Base-by-base conservation (phyloP, 2,113 vertebrate species). In the Hippocampus abdominalis region DNA sequence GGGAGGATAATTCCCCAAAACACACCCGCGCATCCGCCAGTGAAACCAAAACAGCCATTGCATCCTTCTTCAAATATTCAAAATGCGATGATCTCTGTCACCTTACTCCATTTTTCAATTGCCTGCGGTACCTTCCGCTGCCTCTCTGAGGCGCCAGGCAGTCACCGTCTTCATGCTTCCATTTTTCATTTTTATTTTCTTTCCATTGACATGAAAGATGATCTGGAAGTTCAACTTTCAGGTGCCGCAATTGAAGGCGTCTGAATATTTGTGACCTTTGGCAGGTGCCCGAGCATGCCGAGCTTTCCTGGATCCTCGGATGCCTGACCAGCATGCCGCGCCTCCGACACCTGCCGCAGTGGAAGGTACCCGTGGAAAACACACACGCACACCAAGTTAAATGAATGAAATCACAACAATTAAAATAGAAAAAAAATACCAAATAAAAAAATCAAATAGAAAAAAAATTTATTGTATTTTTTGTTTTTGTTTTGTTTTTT, bases 291-390 rank as follows among this genome's bases (percentile, higher is more conserved):
- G 95, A 96, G 62, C 97, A 99, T 18, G 82, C 94, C 1, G 93
- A 98, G 49, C 93, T 99, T 59, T 92, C 91, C 70, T 99, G 97
- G 97, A 94, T 99, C 87, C 89, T 99, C 64, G 90, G 94, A 66
- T 99, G 97, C 76, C 79, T 98, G 75, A 95, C 95, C 81, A 96
- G 91, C 5, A 89, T 97, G 85, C 93, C 96, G 11, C 94, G 93
- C 36, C 84, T 99, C 23, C 87, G 94, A 8, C 95, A 96, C 76
- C 90, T 99, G 72, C 97, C 97, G 1, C 97, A 99, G 53, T 99
- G 97, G 96, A 99, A 99, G 95, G 96, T 90, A 0, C 64, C 63
- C 29, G 23, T 21, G 46, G 7, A 54, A 54, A 54, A n/a, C 21
- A 23, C 49, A 21, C 6, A 1, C 63, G 9, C 23, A 25, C 27